Base-by-base conservation (phyloP, 2,797 vertebrate genomes). In the Tragelaphus eurycerus region DNA sequence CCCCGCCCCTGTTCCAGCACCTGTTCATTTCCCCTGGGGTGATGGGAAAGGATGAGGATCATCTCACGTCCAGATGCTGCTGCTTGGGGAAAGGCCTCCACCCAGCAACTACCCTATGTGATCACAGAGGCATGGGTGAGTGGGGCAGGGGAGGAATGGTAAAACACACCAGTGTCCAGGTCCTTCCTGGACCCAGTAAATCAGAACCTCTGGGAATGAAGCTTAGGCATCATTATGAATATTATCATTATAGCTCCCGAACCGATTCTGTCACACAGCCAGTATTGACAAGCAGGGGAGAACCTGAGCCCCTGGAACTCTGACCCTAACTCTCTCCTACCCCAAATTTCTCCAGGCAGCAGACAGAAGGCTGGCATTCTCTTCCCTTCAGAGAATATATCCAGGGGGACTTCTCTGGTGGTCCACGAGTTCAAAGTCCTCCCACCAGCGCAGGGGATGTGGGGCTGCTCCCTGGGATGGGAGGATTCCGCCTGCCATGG, bases 101-200 rank as follows among this genome's bases (percentile, higher is more conserved):
- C 78, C 38, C 23, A 3, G 10, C 52, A 60, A 57, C 74, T 46
- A 84, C 5, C 46, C 85, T 46, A 12, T 23, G 21, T 1, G 48
- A 43, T 55, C 43, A 64, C 34, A 60, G 48, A 11, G 27, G 0
- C 38, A 23, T 19, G 59, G 62, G 19, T 4, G 48, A 48, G 52
- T 6, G 11, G 15, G 34, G 2, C 5, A 71, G 2, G 1, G n/a
- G 11, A 0, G 23, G 5, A 13, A 27, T 7, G 52, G 23, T 67
- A 9, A 59, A 50, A 38, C n/a, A 17, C 7, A 17, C 31, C 27
- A 4, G 6, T 2, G 6, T 16, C n/a, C 27, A 43, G 52, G 64
- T 21, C 2, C 48, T 31, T 29, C 43, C n/a, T 43, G 27, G 11
- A 4, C 34, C 31, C n/a, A 2, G 2, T 2, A 48, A 34, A 16